A percentile compares a stretch with the other conserved stretches of the same genome.
Evolutionary conservation across 2,888 invertebrate genomes (phyloP).

Genomic region (Melipona beecheii): DNA sequence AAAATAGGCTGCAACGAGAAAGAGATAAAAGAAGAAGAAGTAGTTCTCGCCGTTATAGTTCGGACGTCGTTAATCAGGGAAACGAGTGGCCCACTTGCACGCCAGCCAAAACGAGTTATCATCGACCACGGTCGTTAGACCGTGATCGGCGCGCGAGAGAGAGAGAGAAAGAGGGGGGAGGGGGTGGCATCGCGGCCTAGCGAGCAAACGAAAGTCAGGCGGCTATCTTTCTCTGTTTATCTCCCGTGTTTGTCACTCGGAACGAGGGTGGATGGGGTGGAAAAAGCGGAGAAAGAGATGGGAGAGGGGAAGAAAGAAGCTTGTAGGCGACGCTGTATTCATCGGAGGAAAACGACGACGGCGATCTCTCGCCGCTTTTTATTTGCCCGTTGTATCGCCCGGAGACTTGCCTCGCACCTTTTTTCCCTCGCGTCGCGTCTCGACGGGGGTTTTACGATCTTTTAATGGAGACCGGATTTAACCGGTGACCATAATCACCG

Average conservation of each 20-base stretch:
- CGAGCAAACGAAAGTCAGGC: constrained; percentile 29
- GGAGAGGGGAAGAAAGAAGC: background rate
- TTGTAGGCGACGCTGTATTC: background rate
- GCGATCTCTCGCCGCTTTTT: constrained; percentile 46
- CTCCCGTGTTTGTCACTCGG: background rate
- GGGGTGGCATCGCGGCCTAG: constrained; percentile 45
- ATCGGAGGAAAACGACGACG: background rate
- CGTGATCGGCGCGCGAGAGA: constrained; percentile 65
- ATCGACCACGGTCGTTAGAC: constrained; percentile 76
- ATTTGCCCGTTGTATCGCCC: constrained; percentile 33
- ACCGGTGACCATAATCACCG: constrained; percentile 67
- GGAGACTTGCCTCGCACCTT: constrained; percentile 51
- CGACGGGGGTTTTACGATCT: constrained; percentile 72
- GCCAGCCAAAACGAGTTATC: constrained; percentile 69
- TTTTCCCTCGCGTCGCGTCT: constrained; percentile 5
- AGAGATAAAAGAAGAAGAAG: no score
- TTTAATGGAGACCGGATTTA: constrained; percentile 77
- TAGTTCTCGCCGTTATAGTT: background rate
- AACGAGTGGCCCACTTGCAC: constrained; percentile 50
- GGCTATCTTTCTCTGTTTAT: constrained; percentile 35
- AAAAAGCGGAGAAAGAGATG: no score
- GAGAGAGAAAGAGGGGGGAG: no score
- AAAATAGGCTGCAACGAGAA: background rate
- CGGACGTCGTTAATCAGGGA: constrained; percentile 43
- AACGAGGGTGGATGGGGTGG: background rate